Conservation (phyloP, 2,113 vertebrate species). For the Dromas ardeola region DNA sequence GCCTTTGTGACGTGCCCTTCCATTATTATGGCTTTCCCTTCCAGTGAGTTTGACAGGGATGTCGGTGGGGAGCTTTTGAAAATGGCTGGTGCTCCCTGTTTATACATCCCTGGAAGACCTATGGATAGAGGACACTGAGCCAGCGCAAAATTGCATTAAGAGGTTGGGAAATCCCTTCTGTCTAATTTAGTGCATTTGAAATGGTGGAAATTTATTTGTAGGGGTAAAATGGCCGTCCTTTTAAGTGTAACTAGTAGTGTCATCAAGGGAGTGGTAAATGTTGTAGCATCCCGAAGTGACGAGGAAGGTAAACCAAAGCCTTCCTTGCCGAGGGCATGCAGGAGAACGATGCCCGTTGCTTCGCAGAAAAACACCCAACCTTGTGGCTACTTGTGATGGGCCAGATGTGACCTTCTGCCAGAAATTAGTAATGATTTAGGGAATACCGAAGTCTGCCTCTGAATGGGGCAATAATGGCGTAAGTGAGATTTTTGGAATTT, state of each 20-base stretch:
- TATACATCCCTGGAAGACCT: not conserved
- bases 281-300: not conserved
- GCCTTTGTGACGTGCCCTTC: not conserved
- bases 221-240: not conserved
- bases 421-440: not conserved
- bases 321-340: accelerated
- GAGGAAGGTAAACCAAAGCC: not conserved
- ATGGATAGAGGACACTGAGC: not conserved
- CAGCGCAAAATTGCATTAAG: not conserved
- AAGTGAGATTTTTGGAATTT: not conserved
- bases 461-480: not conserved
- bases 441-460: not conserved
- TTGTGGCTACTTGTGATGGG: not conserved
- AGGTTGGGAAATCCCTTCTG: not conserved
- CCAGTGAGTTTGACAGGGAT: not conserved
- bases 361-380: not conserved
- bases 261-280: not conserved
- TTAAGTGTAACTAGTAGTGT: not conserved
- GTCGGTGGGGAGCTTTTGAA: not conserved
- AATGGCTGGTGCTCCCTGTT: not conserved
- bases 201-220: not conserved
- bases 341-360: not conserved
- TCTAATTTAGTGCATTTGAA: not conserved
- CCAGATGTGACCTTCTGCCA: not conserved
- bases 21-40: not conserved